Conservation (phyloP, 2,797 vertebrate genomes). For the Cichlasoma orientale region DNA sequence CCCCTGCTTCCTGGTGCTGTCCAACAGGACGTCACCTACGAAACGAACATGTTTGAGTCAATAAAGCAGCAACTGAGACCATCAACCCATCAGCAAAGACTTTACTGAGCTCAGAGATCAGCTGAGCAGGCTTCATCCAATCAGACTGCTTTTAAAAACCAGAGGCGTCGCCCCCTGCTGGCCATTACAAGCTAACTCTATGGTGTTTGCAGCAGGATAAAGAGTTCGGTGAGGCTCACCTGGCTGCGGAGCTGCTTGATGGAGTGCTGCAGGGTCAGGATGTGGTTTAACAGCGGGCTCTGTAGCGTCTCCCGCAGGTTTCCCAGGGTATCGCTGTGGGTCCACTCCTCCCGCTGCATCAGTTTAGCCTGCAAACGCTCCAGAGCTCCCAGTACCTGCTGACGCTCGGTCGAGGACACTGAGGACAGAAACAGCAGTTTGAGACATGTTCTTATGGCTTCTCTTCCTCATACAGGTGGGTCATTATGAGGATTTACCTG, state of each 20-base stretch:
- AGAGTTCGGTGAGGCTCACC: conserved; percentile 69
- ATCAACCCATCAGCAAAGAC: too few species aligned
- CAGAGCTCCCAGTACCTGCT: conserved; percentile 90
- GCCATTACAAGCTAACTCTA: too few species aligned
- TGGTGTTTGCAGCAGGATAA: background rate
- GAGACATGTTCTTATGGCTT: background rate
- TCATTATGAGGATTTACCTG: conserved; percentile 65
- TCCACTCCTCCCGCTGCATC: conserved; percentile 87
- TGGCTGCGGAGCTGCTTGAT: conserved; percentile 92
- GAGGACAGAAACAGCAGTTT: background rate
- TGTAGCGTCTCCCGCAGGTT: conserved; percentile 84
- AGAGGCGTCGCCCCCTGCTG: background rate
- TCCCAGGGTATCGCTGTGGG: conserved; percentile 84
- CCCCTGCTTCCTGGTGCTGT: background rate
- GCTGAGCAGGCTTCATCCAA: too few species aligned
- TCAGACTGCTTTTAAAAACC: background rate
- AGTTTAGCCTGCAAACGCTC: conserved; percentile 90
- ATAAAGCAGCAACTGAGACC: background rate
- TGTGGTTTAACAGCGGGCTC: conserved; percentile 92
- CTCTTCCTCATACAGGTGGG: background rate
- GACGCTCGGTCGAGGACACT: conserved; percentile 83
- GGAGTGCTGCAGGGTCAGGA: conserved; percentile 93
- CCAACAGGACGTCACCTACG: background rate
- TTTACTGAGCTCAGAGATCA: too few species aligned
- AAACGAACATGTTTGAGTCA: background rate